These are phyloP conservation scores for Epinotia brunnichana DNA, from an alignment of 2,888 invertebrate genomes.

Conservation along the genomic window DNA sequence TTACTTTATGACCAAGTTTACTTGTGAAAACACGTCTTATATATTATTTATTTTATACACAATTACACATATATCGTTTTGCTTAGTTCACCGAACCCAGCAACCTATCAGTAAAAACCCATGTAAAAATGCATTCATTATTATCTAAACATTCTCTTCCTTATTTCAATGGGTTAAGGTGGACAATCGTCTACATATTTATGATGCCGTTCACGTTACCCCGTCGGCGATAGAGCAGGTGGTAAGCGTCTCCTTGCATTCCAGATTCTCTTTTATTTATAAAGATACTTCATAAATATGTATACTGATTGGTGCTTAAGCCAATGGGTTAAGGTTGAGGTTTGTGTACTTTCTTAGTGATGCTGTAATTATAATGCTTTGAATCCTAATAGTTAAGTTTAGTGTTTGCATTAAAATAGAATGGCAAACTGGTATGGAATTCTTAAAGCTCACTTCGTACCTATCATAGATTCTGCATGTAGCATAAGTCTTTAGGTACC, in stretches of 20 bases:
- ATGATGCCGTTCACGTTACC: constrained; percentile 1
- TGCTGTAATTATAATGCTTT: background rate
- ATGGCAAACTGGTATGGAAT: background rate
- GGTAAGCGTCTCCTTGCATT: constrained; percentile 28
- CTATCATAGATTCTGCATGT: too few relatives aligned
- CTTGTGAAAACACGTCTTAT: too few relatives aligned
- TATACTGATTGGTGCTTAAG: background rate
- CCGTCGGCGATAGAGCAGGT: constrained; percentile 7
- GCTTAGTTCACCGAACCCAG: constrained; percentile 15
- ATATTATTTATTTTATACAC: background rate
- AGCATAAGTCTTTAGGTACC: too few relatives aligned
- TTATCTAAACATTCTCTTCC: background rate
- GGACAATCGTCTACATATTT: background rate
- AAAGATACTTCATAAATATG: background rate
- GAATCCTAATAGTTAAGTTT: background rate
- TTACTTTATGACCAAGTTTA: too few relatives aligned
- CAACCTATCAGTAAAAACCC: background rate
- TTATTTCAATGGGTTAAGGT: background rate
- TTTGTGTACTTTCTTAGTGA: background rate
- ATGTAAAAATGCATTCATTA: background rate
- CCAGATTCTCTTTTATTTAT: constrained; percentile 27
- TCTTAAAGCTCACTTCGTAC: background rate
- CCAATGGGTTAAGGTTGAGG: background rate
- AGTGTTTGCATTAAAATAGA: background rate
- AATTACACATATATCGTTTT: background rate